These are phyloP conservation scores for Coturnix japonica DNA, from an alignment of 2,113 vertebrate species.

Conservation along the genomic window DNA sequence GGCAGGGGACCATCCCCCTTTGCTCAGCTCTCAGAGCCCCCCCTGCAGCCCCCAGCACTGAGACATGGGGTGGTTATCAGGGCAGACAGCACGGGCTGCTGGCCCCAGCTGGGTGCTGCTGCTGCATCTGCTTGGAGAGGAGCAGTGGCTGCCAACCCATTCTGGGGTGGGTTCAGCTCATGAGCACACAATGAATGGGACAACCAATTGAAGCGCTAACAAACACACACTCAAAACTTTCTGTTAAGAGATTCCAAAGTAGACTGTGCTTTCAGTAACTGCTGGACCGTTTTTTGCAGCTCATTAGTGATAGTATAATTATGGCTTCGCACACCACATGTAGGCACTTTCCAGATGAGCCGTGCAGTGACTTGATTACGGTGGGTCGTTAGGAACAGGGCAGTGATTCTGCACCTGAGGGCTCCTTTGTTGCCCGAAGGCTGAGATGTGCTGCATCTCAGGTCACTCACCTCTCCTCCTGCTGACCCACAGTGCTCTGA, in stretches of 20 bases:
- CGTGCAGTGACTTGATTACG: background rate
- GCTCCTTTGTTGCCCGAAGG: background rate
- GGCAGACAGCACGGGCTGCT: too few species aligned
- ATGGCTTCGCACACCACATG: background rate
- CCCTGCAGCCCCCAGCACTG: too few species aligned
- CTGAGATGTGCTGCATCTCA: background rate
- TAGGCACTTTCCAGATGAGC: background rate
- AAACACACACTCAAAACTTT: background rate
- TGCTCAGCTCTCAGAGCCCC: too few species aligned
- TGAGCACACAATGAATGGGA: background rate
- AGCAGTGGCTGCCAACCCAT: background rate
- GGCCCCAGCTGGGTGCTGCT: too few species aligned
- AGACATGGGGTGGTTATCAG: too few species aligned
- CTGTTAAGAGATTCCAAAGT: background rate
- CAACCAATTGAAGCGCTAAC: background rate
- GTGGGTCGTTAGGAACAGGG: background rate
- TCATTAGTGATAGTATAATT: background rate
- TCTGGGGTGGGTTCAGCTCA: background rate
- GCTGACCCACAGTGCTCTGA: background rate
- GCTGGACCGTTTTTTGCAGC: background rate
- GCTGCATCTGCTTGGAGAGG: background rate
- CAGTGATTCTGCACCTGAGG: accelerated
- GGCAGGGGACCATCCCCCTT: too few species aligned
- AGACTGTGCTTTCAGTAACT: background rate
- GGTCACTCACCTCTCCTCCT: background rate